Percentiles rank a stretch among this genome's conserved stretches.
Evolutionary conservation across 2,888 invertebrate genomes (phyloP).

Genomic region (Agrotis segetum): DNA sequence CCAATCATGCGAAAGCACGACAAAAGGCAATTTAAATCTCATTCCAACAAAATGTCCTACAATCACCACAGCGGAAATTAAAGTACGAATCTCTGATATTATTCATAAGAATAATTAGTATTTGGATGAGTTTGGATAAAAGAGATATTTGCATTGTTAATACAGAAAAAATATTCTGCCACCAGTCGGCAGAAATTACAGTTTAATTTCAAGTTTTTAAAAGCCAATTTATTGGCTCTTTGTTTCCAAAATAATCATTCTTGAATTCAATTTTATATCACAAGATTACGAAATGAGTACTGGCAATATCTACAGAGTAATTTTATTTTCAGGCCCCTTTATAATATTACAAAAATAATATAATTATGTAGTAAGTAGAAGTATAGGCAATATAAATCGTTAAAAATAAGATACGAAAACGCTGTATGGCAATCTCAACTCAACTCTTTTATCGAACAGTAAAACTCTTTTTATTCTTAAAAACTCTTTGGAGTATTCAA

Average conservation of each 20-base stretch:
- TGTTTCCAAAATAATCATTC: constrained; percentile 64
- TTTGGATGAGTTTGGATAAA: constrained; percentile 77
- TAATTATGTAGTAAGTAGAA: not conserved
- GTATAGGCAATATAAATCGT: not conserved
- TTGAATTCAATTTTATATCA: too few relatives aligned
- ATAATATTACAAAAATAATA: not conserved
- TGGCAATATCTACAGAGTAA: too few relatives aligned
- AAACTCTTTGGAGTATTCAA: not conserved
- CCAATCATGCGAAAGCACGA: constrained; percentile 77
- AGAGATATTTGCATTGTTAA: constrained; percentile 78
- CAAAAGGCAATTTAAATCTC: constrained; percentile 82
- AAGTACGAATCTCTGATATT: constrained; percentile 77
- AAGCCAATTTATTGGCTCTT: constrained; percentile 72
- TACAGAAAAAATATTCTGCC: constrained; percentile 59
- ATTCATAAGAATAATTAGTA: constrained; percentile 81
- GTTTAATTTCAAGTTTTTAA: constrained; percentile 74
- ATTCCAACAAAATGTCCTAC: constrained; percentile 73
- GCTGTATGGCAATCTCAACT: too few relatives aligned
- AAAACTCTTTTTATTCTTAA: not conserved
- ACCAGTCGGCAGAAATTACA: constrained; percentile 60
- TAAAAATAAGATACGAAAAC: too few relatives aligned
- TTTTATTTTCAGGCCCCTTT: not conserved
- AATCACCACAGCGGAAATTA: constrained; percentile 79
- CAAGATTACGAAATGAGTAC: too few relatives aligned
- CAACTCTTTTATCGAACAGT: too few relatives aligned